Evolutionary conservation across 2,888 invertebrate genomes (phyloP).

Genomic region (Thumatha senex): DNA sequence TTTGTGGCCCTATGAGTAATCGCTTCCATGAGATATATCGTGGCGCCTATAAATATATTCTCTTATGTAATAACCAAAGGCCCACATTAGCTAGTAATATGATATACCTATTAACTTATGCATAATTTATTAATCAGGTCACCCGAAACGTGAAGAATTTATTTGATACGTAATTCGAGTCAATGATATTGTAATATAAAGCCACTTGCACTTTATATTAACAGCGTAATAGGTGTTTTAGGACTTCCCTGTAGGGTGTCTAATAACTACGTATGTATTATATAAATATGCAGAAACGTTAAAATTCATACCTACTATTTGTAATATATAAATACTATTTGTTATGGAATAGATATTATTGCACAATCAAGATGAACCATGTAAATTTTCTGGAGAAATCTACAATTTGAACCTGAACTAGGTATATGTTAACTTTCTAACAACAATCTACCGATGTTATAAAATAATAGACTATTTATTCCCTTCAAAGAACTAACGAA

Average conservation of each 20-base stretch:
- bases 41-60: constrained; percentile 10
- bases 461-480: too few species aligned
- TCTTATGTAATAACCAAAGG: constrained; percentile 4
- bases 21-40: constrained; percentile 5
- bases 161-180: constrained; percentile 3
- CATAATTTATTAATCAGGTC: constrained; percentile 3
- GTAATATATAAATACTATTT: not conserved
- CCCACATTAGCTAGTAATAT: not conserved
- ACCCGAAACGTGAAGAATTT: not conserved
- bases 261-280: not conserved
- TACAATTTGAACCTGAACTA: too few species aligned
- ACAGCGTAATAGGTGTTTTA: not conserved
- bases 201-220: not conserved
- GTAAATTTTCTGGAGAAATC: too few species aligned
- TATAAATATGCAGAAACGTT: not conserved
- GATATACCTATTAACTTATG: constrained; percentile 1
- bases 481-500: too few species aligned
- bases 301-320: not conserved
- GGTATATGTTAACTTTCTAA: too few species aligned
- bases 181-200: constrained; percentile 1
- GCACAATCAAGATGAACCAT: too few species aligned
- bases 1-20: constrained; percentile 22
- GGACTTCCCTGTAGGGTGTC: not conserved
- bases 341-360: too few species aligned
- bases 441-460: too few species aligned